These are phyloP conservation scores for Deilephila porcellus DNA, from an alignment of 2,888 invertebrate genomes.

Conservation along the genomic window DNA sequence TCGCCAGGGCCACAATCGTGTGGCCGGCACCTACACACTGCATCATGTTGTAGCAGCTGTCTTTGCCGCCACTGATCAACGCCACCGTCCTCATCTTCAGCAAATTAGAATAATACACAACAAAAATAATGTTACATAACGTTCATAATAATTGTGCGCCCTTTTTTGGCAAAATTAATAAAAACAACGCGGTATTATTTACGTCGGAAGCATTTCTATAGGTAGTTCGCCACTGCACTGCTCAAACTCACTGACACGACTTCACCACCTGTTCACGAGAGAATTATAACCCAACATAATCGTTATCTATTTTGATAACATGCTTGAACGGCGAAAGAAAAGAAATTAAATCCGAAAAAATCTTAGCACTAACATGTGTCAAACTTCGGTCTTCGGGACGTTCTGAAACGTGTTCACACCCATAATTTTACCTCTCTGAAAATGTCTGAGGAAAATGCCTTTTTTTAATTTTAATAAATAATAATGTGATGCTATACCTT, in stretches of 20 bases:
- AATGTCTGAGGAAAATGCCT: too few species aligned
- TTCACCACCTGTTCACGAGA: constrained; percentile 53
- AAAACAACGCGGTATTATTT: constrained; percentile 63
- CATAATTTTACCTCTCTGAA: not conserved
- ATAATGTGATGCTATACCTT: too few species aligned
- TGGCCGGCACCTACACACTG: constrained; percentile 98
- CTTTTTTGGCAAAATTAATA: constrained; percentile 60
- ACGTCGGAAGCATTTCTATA: constrained; percentile 63
- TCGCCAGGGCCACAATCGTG: constrained; percentile 97
- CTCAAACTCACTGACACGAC: constrained; percentile 47
- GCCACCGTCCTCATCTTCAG: constrained; percentile 93
- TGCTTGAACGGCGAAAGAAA: constrained; percentile 63
- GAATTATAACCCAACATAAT: constrained; percentile 59
- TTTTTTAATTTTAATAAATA: too few species aligned
- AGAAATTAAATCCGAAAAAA: constrained; percentile 58
- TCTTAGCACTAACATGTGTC: constrained; percentile 33
- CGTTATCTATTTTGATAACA: constrained; percentile 78
- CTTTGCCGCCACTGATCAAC: constrained; percentile 98
- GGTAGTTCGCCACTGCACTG: constrained; percentile 45
- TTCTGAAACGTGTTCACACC: not conserved
- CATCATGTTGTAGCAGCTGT: constrained; percentile 99
- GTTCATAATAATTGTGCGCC: constrained; percentile 69
- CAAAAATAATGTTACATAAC: constrained; percentile 77
- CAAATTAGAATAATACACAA: constrained; percentile 58
- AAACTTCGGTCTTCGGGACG: constrained; percentile 13